Evolutionary conservation across 2,113 vertebrate species (phyloP), one percentile per base, ranked within the genome.

Genomic region (Mola mola): DNA sequence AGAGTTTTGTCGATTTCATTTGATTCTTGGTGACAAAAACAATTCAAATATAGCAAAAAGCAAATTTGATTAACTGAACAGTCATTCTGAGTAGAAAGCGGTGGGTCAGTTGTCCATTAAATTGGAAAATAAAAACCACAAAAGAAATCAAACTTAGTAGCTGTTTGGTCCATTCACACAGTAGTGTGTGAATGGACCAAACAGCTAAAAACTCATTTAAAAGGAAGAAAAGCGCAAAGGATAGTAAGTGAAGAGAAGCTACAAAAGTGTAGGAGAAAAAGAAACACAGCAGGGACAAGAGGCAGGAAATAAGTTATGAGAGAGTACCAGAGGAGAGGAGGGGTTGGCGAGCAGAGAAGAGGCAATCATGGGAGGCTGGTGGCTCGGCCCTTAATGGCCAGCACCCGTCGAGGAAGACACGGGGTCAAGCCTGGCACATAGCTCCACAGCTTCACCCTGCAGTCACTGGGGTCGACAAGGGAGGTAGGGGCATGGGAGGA

Each of bases 341-440:
- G n/a, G 72, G 62, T 58, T 71, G 74, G 78, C 75, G 83, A 79
- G 76, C 70, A 48, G 80, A 83, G 67, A 50, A 47, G 72, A 83
- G 79, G 86, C 68, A 82, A 81, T 98, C 94, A 99, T 88, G 97
- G 97, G 90, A 98, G 91, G 92, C 95, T 99, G 92, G 95, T 97
- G 90, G 96, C 96, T 79, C 96, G 94, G 87, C 96, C 95, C 91
- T 99, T 99, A 91, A 99, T 98, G 92, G 97, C 96, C 92, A 99
- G 94, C 87, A 99, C 96, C 60, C 97, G 94, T 67, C 96, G 95
- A 79, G 97, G 97, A 91, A 98, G 95, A 94, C 97, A 98, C 50
- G 96, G 97, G 87, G 96, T 98, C 88, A 99, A 93, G 85, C 97
- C 97, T 72, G 97, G 95, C 82, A 98, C 93, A 93, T 98, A 99